These are phyloP conservation scores for Oreochromis niloticus DNA, from an alignment of 2,113 vertebrate species.

Conservation along the genomic window DNA sequence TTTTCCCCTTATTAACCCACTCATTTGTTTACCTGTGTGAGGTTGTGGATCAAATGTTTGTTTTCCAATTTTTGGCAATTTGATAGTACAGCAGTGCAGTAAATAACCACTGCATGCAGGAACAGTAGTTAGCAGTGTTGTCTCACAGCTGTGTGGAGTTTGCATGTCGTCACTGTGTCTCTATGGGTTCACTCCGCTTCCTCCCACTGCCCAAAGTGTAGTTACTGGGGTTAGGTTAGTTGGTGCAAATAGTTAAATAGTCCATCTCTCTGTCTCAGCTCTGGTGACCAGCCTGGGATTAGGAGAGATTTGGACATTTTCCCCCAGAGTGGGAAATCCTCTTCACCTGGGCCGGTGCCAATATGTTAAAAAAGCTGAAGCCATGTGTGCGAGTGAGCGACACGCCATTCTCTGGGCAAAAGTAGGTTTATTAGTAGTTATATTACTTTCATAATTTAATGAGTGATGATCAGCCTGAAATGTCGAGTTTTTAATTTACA, in stretches of 20 bases:
- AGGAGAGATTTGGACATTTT: neutral
- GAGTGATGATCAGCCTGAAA: rapidly evolving
- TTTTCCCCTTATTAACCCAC: rapidly evolving
- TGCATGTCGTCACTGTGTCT: neutral
- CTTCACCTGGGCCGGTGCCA: neutral
- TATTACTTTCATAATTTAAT: neutral
- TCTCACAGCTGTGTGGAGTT: neutral
- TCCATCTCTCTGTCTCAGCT: neutral
- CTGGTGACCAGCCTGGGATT: rapidly evolving
- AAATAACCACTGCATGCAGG: neutral
- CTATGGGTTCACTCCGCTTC: neutral
- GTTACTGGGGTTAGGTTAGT: neutral
- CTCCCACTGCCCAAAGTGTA: neutral
- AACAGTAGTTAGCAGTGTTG: neutral
- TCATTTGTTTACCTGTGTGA: neutral
- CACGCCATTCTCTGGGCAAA: neutral
- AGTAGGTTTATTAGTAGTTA: neutral
- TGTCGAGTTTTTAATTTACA: neutral
- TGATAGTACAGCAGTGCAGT: neutral
- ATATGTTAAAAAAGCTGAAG: neutral
- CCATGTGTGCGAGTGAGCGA: rapidly evolving
- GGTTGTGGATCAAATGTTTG: neutral
- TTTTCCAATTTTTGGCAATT: neutral
- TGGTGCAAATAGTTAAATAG: neutral
- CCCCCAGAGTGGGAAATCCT: neutral